These are phyloP conservation scores for Branchipolynoe longqiensis DNA, from an alignment of 2,888 invertebrate genomes.

Conservation along the genomic window DNA sequence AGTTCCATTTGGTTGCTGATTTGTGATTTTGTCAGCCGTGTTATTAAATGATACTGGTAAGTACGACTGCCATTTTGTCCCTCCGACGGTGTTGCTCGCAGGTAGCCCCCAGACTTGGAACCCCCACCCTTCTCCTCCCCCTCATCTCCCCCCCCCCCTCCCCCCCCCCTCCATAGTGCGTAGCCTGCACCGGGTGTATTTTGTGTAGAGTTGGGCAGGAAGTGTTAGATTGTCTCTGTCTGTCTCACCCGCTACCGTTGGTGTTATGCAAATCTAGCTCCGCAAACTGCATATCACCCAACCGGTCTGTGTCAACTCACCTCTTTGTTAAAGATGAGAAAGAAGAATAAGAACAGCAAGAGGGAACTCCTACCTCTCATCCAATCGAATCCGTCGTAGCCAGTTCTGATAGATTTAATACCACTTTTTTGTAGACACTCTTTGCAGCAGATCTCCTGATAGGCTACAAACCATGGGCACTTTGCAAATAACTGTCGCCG, in stretches of 20 bases:
- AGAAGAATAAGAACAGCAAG: too few relatives aligned
- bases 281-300: too few relatives aligned
- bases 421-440: too few relatives aligned
- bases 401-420: too few relatives aligned
- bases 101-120: not conserved
- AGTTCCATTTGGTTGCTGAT: not conserved
- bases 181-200: slow-evolving; percentile 4
- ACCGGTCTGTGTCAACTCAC: too few relatives aligned
- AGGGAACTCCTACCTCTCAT: too few relatives aligned
- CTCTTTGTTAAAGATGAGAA: too few relatives aligned
- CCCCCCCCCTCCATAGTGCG: not conserved
- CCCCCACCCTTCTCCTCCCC: not conserved
- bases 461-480: too few relatives aligned
- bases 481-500: too few relatives aligned
- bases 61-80: not conserved
- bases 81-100: not conserved
- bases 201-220: not conserved
- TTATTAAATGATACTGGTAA: slow-evolving; percentile 7
- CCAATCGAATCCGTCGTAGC: too few relatives aligned
- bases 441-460: too few relatives aligned
- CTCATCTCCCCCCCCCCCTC: not conserved
- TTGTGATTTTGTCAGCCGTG: slow-evolving; percentile 17
- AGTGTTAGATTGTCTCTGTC: slow-evolving; percentile 1
- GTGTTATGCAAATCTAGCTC: not conserved
- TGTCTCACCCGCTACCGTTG: not conserved